phyloP scores from a whole-genome alignment of 2,797 vertebrate species.

The Takifugu ocellatus region DNA sequence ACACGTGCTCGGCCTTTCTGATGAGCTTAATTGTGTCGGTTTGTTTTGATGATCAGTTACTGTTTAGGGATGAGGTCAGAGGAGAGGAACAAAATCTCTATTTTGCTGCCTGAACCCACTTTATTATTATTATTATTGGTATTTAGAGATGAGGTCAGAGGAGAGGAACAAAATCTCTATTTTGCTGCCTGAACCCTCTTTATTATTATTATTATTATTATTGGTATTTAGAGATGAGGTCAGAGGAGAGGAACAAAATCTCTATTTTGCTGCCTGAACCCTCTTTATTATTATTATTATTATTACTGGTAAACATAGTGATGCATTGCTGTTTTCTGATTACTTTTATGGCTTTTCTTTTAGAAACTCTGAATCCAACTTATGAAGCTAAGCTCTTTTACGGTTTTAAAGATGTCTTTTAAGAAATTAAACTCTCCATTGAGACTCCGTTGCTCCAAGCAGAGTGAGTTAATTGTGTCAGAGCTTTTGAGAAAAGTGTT shows the following conservation, averaged over 20 bases:
- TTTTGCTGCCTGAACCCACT: slow-evolving; percentile 6
- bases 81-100: not conserved
- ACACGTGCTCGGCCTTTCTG: slow-evolving; percentile 19
- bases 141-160: not conserved
- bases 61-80: not conserved
- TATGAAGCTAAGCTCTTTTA: too few relatives aligned
- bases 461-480: too few relatives aligned
- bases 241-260: not conserved
- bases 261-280: slow-evolving; percentile 6
- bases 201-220: not conserved
- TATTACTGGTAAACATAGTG: slow-evolving; percentile 7
- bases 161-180: not conserved
- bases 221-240: not conserved
- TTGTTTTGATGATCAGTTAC: slow-evolving; percentile 14
- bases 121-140: slow-evolving; percentile 3
- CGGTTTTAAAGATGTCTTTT: too few relatives aligned
- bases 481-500: too few relatives aligned
- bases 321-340: not conserved
- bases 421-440: too few relatives aligned
- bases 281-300: slow-evolving; percentile 2
- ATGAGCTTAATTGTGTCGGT: slow-evolving; percentile 33
- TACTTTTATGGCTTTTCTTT: not conserved
- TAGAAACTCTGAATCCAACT: not conserved
- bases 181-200: slow-evolving; percentile 6
- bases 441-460: too few relatives aligned